These are phyloP conservation scores for Vicugna pacos DNA, from an alignment of 2,113 vertebrate genomes.

Conservation along the genomic window DNA sequence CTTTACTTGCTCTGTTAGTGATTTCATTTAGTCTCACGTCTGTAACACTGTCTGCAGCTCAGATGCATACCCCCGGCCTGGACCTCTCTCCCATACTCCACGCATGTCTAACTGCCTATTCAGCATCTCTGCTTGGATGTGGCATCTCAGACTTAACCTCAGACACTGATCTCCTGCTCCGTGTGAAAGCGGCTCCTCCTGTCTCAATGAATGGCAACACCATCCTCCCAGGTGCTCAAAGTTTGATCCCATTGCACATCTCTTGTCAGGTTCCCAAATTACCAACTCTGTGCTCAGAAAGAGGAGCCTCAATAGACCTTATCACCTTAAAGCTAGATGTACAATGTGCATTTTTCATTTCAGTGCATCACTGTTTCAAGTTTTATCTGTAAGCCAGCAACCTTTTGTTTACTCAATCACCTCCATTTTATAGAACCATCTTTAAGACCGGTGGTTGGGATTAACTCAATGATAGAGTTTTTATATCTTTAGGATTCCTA, in stretches of 20 bases:
- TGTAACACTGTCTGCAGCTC: no score
- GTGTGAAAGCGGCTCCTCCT: background rate
- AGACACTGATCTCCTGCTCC: background rate
- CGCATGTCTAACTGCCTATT: accelerated
- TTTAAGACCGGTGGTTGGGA: background rate
- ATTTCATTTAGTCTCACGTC: no score
- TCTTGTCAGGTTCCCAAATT: background rate
- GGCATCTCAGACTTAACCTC: background rate
- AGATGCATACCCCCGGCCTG: background rate
- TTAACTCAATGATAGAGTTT: background rate
- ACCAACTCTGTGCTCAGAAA: background rate
- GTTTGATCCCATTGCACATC: background rate
- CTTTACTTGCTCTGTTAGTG: background rate
- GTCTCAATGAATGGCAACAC: background rate
- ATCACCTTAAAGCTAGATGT: background rate
- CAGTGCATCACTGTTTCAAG: background rate
- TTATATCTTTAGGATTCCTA: background rate
- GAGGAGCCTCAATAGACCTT: background rate
- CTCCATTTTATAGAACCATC: background rate
- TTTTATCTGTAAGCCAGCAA: background rate
- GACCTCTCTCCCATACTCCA: background rate
- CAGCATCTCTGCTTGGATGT: background rate
- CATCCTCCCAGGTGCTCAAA: background rate
- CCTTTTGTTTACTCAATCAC: background rate
- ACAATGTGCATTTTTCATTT: background rate